Base-by-base conservation (phyloP, 2,888 invertebrate genomes). In the Abrostola tripartita region DNA sequence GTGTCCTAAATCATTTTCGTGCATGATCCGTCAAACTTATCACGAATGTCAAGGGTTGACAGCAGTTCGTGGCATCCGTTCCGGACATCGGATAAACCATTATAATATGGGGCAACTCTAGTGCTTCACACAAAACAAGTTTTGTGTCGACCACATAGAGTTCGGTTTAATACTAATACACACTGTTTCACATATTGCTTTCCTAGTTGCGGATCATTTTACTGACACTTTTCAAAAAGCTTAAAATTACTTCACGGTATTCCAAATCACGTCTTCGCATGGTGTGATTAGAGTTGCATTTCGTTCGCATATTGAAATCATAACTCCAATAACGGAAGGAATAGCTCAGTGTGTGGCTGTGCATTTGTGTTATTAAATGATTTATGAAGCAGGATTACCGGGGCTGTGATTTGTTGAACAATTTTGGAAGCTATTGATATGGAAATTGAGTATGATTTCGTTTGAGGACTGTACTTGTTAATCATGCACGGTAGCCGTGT, bases 341-440 rank as follows among this genome's bases (percentile, higher is more conserved):
- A 90, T 85, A 89, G 92, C 92, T 92, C 90, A 90, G 92, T 91
- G 93, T 93, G 93, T 92, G 93, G 92, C 92, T 92, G 88, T 91
- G 90, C 92, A 90, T 93, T 94, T 92, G 92, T 92, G 94, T 93
- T 94, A 94, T 94, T 93, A 94, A 93, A 94, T 94, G 94, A 94
- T 94, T 94, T 93, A 94, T 94, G 92, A 90, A 88, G 86, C 88
- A 89, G 93, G 92, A 94, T 94, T 92, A 92, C 90, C 64, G 82
- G 78, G 82, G 84, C 78, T 71, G 81, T 72, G 75, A 72, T 71
- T 75, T 79, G 85, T 78, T 76, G 78, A 80, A 82, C 83, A 79
- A 90, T 84, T 89, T 87, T 90, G 84, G 81, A 78, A 82, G 85
- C 84, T 90, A 87, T 83, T 71, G n/a, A 63, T 74, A 76, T 79